Percentiles rank a stretch among this genome's conserved stretches.
Evolutionary conservation across 2,113 vertebrate genomes (phyloP).

Genomic region (Psephotus haematonotus): DNA sequence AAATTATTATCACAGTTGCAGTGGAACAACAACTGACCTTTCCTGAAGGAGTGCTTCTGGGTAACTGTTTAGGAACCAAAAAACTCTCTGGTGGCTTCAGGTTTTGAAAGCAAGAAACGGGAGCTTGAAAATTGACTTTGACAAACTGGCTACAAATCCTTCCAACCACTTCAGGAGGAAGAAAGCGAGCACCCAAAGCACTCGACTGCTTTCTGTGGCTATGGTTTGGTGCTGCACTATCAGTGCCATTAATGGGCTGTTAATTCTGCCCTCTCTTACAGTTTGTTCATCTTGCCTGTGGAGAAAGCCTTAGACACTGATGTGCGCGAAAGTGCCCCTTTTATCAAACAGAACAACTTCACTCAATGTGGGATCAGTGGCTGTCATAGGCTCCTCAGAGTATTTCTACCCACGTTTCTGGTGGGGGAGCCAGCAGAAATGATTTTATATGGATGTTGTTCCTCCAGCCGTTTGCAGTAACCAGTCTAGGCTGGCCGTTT

Average conservation of each 20-base stretch:
- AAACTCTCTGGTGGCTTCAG: background rate
- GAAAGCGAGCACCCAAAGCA: background rate
- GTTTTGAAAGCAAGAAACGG: background rate
- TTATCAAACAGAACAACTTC: background rate
- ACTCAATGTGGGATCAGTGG: background rate
- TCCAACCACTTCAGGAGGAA: background rate
- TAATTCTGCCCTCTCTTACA: background rate
- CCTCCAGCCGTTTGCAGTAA: background rate
- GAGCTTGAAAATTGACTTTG: background rate
- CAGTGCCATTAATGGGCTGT: background rate
- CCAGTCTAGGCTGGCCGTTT: background rate
- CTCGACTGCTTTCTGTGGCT: background rate
- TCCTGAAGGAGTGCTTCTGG: background rate
- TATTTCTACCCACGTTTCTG: background rate
- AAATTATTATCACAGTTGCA: slow-evolving; percentile 13
- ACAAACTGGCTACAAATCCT: background rate
- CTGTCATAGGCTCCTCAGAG: background rate
- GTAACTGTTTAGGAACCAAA: slow-evolving; percentile 29
- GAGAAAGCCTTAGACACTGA: background rate
- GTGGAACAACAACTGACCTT: slow-evolving; percentile 29
- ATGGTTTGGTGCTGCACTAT: background rate
- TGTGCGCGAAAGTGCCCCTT: background rate
- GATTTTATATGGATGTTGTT: background rate
- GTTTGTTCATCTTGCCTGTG: background rate
- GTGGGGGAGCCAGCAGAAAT: background rate